A percentile compares a stretch with the other conserved stretches of the same genome.
These are phyloP conservation scores for honey bee (Apis mellifera) DNA, from an alignment of 1,140 invertebrate genomes.

Conservation along the genomic window DNA sequence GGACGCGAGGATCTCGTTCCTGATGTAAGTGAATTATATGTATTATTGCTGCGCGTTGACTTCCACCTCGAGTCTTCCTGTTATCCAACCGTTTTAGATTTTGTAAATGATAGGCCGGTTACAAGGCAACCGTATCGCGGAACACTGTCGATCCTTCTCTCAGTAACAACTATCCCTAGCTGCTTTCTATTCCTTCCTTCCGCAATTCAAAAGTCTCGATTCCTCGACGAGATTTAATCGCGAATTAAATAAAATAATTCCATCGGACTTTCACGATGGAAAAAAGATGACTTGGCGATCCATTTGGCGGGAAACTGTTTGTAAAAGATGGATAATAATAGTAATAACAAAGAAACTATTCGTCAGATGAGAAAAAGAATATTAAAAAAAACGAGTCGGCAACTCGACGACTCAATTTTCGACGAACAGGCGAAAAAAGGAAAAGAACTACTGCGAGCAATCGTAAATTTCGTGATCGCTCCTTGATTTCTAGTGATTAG, in stretches of 20 bases:
- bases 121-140: slow-evolving; percentile 21
- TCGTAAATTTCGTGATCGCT: neutral
- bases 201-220: slow-evolving; percentile 39
- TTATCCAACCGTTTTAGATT: neutral
- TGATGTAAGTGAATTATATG: slow-evolving; percentile 64
- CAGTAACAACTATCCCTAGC: neutral
- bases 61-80: neutral
- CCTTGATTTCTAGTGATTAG: neutral
- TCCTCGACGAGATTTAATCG: slow-evolving; percentile 14
- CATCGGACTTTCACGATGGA: slow-evolving; percentile 51
- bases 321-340: neutral
- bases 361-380: too few species aligned
- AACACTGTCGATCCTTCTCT: slow-evolving; percentile 50
- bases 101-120: neutral
- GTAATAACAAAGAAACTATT: too few species aligned
- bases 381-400: too few species aligned
- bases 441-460: too few species aligned
- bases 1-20: slow-evolving; percentile 55
- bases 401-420: neutral
- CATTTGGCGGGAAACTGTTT: slow-evolving; percentile 29
- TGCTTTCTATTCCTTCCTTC: slow-evolving; percentile 64
- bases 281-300: neutral
- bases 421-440: neutral
- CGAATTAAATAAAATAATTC: slow-evolving; percentile 27
- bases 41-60: neutral